Evolutionary conservation across 92 coral and sea anemone species (phyloP).

Genomic region (Porites divaricata): DNA sequence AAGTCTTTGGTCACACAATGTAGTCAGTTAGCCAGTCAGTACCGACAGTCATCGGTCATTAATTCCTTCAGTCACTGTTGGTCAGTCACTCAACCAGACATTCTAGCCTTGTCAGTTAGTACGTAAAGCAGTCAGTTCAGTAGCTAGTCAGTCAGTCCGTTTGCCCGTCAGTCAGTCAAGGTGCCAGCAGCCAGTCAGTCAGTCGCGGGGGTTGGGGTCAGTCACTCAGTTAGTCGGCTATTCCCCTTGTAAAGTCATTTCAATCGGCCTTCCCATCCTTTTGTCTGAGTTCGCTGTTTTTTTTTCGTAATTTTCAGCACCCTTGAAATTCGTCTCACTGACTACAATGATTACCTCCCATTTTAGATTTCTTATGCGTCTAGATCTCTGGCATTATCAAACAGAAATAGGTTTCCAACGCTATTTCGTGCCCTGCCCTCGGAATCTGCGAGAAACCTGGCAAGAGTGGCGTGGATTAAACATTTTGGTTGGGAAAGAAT

Average conservation of each 20-base stretch:
- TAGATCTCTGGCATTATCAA: slow-evolving; percentile 82
- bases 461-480: slow-evolving; percentile 83
- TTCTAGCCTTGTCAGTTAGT: not conserved
- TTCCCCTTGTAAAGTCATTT: no score
- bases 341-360: not conserved
- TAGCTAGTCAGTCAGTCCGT: not conserved
- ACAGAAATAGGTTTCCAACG: slow-evolving; percentile 80
- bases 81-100: not conserved
- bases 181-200: not conserved
- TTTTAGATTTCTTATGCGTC: slow-evolving; percentile 91
- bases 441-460: slow-evolving; percentile 92
- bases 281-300: no score
- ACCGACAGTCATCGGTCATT: not conserved
- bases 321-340: not conserved
- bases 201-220: no score
- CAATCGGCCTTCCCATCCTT: no score
- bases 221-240: no score
- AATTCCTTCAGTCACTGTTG: not conserved
- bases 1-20: no score
- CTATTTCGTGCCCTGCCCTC: slow-evolving; percentile 92
- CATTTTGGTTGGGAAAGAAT: slow-evolving; percentile 86
- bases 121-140: not conserved
- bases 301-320: no score
- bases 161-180: not conserved
- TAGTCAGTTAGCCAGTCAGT: not conserved